Conservation (phyloP, 2,797 vertebrate genomes). For the Synaphobranchus kaupii region DNA sequence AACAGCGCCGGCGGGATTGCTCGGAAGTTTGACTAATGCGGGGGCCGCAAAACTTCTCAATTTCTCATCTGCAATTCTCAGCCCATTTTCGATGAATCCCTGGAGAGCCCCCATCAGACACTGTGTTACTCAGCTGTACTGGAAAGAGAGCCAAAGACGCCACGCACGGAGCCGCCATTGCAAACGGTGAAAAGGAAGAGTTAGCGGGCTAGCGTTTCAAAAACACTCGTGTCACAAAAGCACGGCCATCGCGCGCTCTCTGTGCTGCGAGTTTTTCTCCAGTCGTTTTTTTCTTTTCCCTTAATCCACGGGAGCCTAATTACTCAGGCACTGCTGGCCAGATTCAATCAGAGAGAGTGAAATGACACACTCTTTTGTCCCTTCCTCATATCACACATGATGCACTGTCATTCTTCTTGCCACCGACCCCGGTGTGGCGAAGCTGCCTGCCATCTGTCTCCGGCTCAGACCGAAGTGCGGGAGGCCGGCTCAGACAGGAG, state of each 20-base stretch:
- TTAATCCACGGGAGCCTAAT: constrained; percentile 54
- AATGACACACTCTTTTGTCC: constrained; percentile 61
- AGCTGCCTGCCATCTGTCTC: constrained; percentile 72
- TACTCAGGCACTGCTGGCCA: constrained; percentile 55
- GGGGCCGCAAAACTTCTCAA: constrained; percentile 13
- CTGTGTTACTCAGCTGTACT: constrained; percentile 40
- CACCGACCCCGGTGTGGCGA: constrained; percentile 51
- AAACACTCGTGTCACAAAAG: constrained; percentile 37
- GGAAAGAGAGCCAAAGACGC: constrained; percentile 39
- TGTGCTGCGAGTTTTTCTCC: constrained; percentile 37
- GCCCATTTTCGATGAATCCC: constrained; percentile 42
- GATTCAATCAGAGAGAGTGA: constrained; percentile 55
- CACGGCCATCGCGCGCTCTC: constrained; percentile 32
- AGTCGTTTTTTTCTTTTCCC: constrained; percentile 37
- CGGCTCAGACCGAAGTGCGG: constrained; percentile 57
- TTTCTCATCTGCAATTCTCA: constrained; percentile 36
- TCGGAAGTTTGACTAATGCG: neutral
- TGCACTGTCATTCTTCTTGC: constrained; percentile 58
- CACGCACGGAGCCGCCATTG: constrained; percentile 21
- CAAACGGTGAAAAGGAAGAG: constrained; percentile 27
- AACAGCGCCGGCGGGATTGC: neutral
- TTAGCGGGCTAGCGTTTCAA: constrained; percentile 19
- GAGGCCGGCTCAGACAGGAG: constrained; percentile 47
- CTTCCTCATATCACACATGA: constrained; percentile 60
- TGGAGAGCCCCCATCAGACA: constrained; percentile 35